These are phyloP conservation scores for Apantesis nais DNA, from an alignment of 2,888 invertebrate genomes.

Conservation along the genomic window DNA sequence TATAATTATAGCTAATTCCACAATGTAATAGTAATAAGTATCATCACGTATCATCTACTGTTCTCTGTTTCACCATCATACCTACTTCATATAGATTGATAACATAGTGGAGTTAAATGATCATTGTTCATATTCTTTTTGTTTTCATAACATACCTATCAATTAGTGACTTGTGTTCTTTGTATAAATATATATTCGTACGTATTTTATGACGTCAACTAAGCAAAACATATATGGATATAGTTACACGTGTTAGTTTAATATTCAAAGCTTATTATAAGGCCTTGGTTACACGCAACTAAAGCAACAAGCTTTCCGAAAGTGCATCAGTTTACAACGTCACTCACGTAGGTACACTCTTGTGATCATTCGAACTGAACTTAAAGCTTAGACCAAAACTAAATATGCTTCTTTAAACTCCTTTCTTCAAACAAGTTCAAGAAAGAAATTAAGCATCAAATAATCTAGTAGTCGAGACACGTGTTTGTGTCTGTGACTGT, in stretches of 20 bases:
- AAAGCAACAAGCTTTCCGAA: neutral
- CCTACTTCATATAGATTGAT: neutral
- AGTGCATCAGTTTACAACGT: neutral
- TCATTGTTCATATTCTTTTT: neutral
- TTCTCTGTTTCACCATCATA: neutral
- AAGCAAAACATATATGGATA: slow-evolving; percentile 40
- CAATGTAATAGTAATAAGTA: too few species aligned
- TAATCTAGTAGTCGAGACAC: too few species aligned
- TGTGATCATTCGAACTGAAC: neutral
- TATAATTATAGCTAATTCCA: too few species aligned
- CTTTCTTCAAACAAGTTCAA: too few species aligned
- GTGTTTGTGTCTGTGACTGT: neutral
- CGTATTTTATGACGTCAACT: slow-evolving; percentile 34
- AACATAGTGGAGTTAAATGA: neutral
- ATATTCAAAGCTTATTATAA: slow-evolving; percentile 4
- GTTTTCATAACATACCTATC: slow-evolving; percentile 19
- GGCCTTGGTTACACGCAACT: neutral
- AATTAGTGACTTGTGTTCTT: slow-evolving; percentile 21
- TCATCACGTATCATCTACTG: too few species aligned
- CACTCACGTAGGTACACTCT: neutral
- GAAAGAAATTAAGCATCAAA: too few species aligned
- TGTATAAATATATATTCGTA: slow-evolving; percentile 38
- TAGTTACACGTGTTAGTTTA: slow-evolving; percentile 17
- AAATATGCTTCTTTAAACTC: too few species aligned
- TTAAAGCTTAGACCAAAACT: neutral